These are phyloP conservation scores for Charaxes varanes DNA, from an alignment of 1,140 invertebrate genomes.

Conservation along the genomic window DNA sequence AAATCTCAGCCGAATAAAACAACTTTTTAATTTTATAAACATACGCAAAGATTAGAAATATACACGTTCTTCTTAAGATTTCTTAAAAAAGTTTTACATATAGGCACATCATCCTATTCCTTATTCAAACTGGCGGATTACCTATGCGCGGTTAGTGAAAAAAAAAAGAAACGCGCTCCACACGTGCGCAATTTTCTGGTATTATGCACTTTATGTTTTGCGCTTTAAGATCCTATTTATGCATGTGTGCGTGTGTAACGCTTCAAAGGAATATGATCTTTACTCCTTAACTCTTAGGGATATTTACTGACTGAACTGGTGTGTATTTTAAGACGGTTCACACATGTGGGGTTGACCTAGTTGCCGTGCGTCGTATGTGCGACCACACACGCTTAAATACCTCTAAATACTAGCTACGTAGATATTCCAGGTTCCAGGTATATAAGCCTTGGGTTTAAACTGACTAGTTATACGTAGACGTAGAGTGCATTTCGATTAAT, in stretches of 20 bases:
- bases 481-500: too few species aligned
- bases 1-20: too few species aligned
- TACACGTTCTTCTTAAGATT: too few species aligned
- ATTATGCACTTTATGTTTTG: slow-evolving; percentile 18
- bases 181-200: slow-evolving; percentile 11
- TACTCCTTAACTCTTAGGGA: neutral
- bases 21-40: too few species aligned
- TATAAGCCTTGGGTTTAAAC: slow-evolving; percentile 13
- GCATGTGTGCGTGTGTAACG: neutral
- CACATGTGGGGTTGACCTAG: slow-evolving; percentile 11
- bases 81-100: too few species aligned
- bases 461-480: too few species aligned
- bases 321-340: slow-evolving; percentile 5
- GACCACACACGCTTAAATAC: slow-evolving; percentile 11
- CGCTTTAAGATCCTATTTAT: slow-evolving; percentile 14
- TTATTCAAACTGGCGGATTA: neutral
- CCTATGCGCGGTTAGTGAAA: slow-evolving; percentile 3
- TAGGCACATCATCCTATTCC: too few species aligned
- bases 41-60: too few species aligned
- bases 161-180: slow-evolving; percentile 3
- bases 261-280: neutral
- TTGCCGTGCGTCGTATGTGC: slow-evolving; percentile 10
- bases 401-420: slow-evolving; percentile 6
- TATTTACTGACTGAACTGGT: slow-evolving; percentile 2
- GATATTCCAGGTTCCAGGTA: slow-evolving; percentile 1